Evolutionary conservation across 2,888 invertebrate species (phyloP).

Genomic region (Alcis repandata): DNA sequence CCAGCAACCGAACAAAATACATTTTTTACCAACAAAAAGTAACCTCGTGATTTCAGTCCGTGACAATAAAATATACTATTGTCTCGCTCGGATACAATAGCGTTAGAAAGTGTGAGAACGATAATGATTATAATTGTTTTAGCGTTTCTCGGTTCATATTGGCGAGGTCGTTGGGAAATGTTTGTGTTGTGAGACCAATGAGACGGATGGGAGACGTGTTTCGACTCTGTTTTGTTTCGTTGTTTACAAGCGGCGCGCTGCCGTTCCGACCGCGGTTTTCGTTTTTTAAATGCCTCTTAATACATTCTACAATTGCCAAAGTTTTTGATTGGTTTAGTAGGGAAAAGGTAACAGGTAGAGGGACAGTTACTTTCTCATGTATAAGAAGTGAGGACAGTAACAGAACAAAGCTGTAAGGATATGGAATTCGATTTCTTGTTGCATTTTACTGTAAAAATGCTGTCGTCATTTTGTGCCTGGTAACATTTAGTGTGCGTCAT

Average conservation of each 20-base stretch:
- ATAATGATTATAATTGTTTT: conserved; percentile 75
- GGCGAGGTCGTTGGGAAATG: conserved; percentile 43
- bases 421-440: too few relatives aligned
- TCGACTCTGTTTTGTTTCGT: conserved; percentile 22
- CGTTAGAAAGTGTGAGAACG: conserved; percentile 82
- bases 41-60: conserved; percentile 64
- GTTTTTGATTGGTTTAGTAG: too few relatives aligned
- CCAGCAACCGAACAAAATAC: conserved; percentile 39
- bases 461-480: too few relatives aligned
- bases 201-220: conserved; percentile 41
- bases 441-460: too few relatives aligned
- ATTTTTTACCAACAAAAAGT: conserved; percentile 51
- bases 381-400: too few relatives aligned
- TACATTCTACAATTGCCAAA: too few relatives aligned
- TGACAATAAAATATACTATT: conserved; percentile 73
- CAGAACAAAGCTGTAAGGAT: too few relatives aligned
- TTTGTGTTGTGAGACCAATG: conserved; percentile 25
- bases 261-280: neutral
- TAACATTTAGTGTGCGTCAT: too few relatives aligned
- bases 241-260: neutral
- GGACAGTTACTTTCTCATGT: too few relatives aligned
- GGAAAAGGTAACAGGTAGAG: too few relatives aligned
- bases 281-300: too few relatives aligned
- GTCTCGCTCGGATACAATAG: conserved; percentile 76
- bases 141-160: conserved; percentile 43